Evolutionary conservation across 2,113 vertebrate genomes (phyloP).

Genomic region (Anoura caudifer): DNA sequence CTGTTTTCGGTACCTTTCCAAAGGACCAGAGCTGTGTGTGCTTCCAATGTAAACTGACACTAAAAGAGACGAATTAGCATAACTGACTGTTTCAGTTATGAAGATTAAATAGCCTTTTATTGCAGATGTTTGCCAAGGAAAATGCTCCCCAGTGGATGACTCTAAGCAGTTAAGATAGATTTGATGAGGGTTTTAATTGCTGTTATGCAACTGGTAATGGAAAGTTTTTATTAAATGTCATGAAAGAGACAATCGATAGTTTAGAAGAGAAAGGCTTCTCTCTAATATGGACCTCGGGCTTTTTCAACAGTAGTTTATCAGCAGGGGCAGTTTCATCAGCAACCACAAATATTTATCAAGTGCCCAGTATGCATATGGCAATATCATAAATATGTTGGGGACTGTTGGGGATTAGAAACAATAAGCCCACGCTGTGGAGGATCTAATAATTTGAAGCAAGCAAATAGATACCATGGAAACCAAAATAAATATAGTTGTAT

Average conservation of each 20-base stretch:
- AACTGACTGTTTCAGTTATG: conserved; percentile 81
- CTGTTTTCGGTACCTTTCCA: conserved; percentile 27
- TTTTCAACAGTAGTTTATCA: conserved; percentile 58
- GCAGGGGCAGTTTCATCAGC: conserved; percentile 31
- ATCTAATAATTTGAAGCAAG: conserved; percentile 47
- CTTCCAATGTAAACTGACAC: conserved; percentile 78
- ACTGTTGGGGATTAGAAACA: conserved; percentile 26
- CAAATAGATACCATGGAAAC: conserved; percentile 31
- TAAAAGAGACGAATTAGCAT: conserved; percentile 80
- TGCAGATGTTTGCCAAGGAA: conserved; percentile 83
- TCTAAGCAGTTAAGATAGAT: conserved; percentile 82
- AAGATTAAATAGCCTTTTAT: conserved; percentile 84
- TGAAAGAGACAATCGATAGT: conserved; percentile 67
- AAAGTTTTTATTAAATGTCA: conserved; percentile 81
- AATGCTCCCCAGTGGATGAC: conserved; percentile 81
- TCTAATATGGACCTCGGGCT: conserved; percentile 45
- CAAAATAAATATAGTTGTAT: conserved; percentile 7
- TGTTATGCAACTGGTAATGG: conserved; percentile 80
- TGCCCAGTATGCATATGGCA: conserved; percentile 43
- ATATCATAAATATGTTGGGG: conserved; percentile 39
- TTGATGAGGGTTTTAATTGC: conserved; percentile 86
- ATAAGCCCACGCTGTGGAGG: neutral
- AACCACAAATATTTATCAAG: conserved; percentile 73
- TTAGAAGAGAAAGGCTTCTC: conserved; percentile 61
- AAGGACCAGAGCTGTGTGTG: conserved; percentile 59